Evolutionary conservation across 2,113 vertebrate genomes (phyloP).

Genomic region (Scolopax mira): DNA sequence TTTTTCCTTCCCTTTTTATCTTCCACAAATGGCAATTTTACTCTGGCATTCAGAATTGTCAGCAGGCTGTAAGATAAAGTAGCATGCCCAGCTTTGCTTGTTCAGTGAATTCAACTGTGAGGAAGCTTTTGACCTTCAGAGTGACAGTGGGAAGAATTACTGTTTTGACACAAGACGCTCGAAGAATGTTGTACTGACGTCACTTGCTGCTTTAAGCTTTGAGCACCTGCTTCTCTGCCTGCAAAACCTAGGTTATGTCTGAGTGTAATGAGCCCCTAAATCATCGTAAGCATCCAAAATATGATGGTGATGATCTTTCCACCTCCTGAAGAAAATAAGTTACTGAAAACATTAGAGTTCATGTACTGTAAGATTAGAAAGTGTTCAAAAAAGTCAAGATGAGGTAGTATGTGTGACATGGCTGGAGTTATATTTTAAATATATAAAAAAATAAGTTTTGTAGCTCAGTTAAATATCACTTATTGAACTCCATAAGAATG

Average conservation of each 20-base stretch:
- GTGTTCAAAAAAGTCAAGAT: accelerated
- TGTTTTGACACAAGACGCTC: background rate
- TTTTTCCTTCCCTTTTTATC: conserved; percentile 30
- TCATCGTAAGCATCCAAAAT: background rate
- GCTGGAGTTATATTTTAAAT: background rate
- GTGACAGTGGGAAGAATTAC: background rate
- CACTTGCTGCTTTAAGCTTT: background rate
- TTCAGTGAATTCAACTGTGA: background rate
- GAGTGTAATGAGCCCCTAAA: background rate
- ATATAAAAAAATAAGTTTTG: background rate
- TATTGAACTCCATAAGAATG: background rate
- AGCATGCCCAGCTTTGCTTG: background rate
- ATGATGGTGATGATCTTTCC: background rate
- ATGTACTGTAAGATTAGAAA: background rate
- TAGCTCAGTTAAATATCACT: background rate
- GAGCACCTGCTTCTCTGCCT: background rate
- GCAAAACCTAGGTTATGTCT: background rate
- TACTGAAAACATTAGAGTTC: background rate
- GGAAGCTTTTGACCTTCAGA: conserved; percentile 46
- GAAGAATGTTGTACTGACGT: background rate
- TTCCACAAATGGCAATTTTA: conserved; percentile 1
- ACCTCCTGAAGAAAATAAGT: background rate
- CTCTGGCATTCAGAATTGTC: conserved; percentile 30
- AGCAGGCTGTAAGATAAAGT: background rate
- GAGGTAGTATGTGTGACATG: background rate